Evolutionary conservation across 2,797 vertebrate species (phyloP), one percentile per base, ranked within the genome.

Genomic region (Pangasius mekongensis): DNA sequence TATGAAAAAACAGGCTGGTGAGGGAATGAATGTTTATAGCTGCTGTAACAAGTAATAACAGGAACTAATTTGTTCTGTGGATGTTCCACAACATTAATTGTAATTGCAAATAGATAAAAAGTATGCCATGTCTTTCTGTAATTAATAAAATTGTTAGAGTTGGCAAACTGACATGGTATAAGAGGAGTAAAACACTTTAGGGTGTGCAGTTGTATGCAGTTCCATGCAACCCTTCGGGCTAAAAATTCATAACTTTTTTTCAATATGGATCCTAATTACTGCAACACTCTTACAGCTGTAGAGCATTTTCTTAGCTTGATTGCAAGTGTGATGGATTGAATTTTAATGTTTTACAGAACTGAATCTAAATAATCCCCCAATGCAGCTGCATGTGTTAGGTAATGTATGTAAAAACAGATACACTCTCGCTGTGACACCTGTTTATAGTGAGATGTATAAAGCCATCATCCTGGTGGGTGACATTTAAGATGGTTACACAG

Each of bases 381-480:
- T 62, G 5, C 60, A 74, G 47, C 47, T 66, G n/a, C 39, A 39
- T 3, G 39, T 69, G 27, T 27, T 9, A 39, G 18, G 60, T 88
- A 27, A 14, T 20, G 3, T 36, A 77, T 54, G 22, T 56, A 54
- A 88, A 62, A 84, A 22, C 6, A 11, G 9, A 33, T 52, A 49
- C 27, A 36, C 83, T 69, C 22, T 81, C 33, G 4, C 33, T 0
- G 20, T 58, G 60, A 73, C 69, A 83, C 80, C 49, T 89, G 84
- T 86, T 90, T 91, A 85, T 82, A 60, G 56, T 24, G 16, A 62
- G 58, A 82, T 43, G 8, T 86, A 73, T 88, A 62, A 78, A 86
- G 77, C 85, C 89, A 77, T 85, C 85, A 86, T 88, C 33, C 49
- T 73, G 66, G 89, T 90, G 86, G 85, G 71, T 89, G 90, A 86